Evolutionary conservation across 2,888 invertebrate species (phyloP).

Genomic region (Drosophila emarginata): DNA sequence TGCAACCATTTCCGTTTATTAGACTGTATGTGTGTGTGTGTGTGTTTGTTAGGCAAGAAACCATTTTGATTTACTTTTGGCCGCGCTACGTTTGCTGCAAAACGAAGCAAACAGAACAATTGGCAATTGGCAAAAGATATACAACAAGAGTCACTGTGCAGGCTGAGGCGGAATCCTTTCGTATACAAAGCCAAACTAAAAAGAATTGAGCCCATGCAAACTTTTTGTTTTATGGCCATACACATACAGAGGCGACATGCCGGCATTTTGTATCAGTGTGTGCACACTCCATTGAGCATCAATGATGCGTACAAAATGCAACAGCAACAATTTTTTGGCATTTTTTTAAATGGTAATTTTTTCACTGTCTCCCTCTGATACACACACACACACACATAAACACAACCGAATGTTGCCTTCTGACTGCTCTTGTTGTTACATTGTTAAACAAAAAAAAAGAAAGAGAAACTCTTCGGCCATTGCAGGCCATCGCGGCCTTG

Average conservation of each 20-base stretch:
- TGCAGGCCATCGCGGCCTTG: conserved; percentile 36
- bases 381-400: neutral
- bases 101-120: conserved; percentile 60
- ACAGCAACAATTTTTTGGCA: conserved; percentile 70
- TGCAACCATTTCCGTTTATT: conserved; percentile 68
- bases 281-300: conserved; percentile 79
- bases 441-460: conserved; percentile 55
- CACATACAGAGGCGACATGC: conserved; percentile 37
- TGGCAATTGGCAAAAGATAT: conserved; percentile 60
- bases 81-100: conserved; percentile 48
- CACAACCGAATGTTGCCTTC: conserved; percentile 9
- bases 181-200: conserved; percentile 8
- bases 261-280: conserved; percentile 77
- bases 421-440: conserved; percentile 38
- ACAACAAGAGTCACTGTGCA: conserved; percentile 31
- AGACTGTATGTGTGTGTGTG: conserved; percentile 35
- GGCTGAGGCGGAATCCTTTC: conserved; percentile 26
- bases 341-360: conserved; percentile 66
- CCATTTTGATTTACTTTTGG: conserved; percentile 72
- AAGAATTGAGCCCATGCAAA: conserved; percentile 48
- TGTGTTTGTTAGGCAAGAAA: conserved; percentile 27
- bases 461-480: conserved; percentile 42
- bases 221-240: conserved; percentile 52
- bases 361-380: conserved; percentile 20
- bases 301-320: conserved; percentile 80